Conservation (phyloP, 2,113 vertebrate genomes). For the Pionites leucogaster region DNA sequence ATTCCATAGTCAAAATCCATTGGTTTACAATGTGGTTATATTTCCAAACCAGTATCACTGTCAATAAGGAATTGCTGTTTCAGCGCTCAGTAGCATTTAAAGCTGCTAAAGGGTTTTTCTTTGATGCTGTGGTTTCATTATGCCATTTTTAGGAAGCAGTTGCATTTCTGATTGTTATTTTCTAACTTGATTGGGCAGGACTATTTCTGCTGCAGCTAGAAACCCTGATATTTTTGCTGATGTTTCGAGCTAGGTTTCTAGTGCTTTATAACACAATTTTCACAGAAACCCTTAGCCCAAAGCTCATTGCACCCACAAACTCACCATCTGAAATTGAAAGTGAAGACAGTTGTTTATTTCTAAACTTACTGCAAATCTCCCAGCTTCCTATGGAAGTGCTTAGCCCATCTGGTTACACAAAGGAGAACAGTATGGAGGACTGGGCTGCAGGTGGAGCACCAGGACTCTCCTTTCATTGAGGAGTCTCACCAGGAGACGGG, state of each 20-base stretch:
- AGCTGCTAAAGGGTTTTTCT: not conserved
- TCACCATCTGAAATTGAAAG: not conserved
- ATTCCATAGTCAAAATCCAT: not conserved
- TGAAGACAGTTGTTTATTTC: not conserved
- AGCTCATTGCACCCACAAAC: not conserved
- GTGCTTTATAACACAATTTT: not conserved
- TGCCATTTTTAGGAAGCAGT: not conserved
- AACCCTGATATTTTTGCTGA: not conserved
- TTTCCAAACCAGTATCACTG: not conserved
- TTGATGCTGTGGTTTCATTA: not conserved
- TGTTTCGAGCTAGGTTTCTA: not conserved
- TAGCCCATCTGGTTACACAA: not conserved
- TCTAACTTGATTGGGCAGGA: not conserved
- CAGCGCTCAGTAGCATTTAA: not conserved
- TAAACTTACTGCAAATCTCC: not conserved
- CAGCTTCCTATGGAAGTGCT: not conserved
- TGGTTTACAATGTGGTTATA: not conserved
- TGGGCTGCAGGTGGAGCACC: not conserved
- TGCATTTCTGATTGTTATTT: not conserved
- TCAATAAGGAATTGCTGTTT: not conserved
- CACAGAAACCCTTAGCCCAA: not conserved
- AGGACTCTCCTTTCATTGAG: not conserved
- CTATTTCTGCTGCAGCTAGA: not conserved
- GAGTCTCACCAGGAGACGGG: not conserved
- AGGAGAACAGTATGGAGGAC: not conserved